Percentiles rank a stretch among this genome's conserved stretches.
Conservation (phyloP, 2,888 invertebrate species). For the Drosophila hawaiiensis region DNA sequence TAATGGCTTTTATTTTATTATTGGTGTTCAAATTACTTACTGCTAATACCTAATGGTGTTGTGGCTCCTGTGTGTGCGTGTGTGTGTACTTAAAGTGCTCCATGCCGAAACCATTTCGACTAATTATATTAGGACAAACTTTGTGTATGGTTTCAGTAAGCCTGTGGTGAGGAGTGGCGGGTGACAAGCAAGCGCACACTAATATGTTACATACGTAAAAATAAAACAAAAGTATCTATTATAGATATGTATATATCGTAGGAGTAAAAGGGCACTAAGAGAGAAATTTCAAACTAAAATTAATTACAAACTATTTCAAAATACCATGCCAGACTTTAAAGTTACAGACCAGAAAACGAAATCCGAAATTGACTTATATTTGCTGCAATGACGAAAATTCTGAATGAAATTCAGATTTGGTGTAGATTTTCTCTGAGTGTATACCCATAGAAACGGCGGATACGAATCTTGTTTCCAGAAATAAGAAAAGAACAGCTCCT, state of each 20-base stretch:
- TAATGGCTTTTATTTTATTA: slow-evolving; percentile 16
- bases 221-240: background rate
- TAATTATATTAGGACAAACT: slow-evolving; percentile 53
- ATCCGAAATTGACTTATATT: background rate
- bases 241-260: background rate
- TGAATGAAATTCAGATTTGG: background rate
- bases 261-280: background rate
- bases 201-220: background rate
- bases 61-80: background rate
- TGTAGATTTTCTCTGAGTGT: background rate
- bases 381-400: background rate
- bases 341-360: background rate
- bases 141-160: slow-evolving; percentile 45
- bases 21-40: slow-evolving; percentile 13
- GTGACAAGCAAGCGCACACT: background rate
- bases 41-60: slow-evolving; percentile 1
- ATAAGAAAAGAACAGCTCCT: background rate
- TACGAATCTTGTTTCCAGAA: background rate
- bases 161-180: background rate
- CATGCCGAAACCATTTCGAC: slow-evolving; percentile 26
- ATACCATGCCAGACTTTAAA: background rate
- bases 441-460: background rate
- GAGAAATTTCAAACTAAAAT: background rate
- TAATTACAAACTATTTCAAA: background rate
- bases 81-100: slow-evolving; percentile 20